These are phyloP conservation scores for Pogonocherus hispidulus DNA, from an alignment of 2,888 invertebrate genomes.

Conservation along the genomic window DNA sequence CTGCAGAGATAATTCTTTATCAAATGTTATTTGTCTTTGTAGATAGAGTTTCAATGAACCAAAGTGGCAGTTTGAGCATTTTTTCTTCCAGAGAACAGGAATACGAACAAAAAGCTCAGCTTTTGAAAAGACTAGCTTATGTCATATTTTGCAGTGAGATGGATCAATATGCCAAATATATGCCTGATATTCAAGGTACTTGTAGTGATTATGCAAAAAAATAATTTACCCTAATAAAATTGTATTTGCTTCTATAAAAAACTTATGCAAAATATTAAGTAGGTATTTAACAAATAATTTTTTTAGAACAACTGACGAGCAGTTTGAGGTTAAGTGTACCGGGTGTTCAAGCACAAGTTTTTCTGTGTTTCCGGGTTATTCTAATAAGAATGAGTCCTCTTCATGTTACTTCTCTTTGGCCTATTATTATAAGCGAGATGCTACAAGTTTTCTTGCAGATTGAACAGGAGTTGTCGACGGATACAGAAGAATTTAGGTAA, in stretches of 20 bases:
- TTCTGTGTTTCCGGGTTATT: conserved; percentile 89
- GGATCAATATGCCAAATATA: conserved; percentile 88
- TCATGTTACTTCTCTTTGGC: conserved; percentile 91
- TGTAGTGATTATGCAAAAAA: neutral
- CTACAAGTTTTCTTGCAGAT: conserved; percentile 89
- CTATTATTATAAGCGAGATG: conserved; percentile 91
- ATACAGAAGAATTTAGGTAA: conserved; percentile 83
- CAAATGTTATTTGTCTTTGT: conserved; percentile 30
- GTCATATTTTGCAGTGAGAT: conserved; percentile 88
- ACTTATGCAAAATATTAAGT: too few relatives aligned
- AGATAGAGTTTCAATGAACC: conserved; percentile 84
- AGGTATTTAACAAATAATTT: too few relatives aligned
- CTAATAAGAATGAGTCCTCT: conserved; percentile 87
- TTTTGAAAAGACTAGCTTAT: conserved; percentile 86
- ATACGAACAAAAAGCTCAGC: conserved; percentile 84
- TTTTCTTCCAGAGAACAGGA: conserved; percentile 89
- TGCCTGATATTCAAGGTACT: conserved; percentile 90
- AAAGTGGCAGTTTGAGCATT: conserved; percentile 83
- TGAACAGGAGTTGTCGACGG: conserved; percentile 85
- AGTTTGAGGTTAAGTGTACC: conserved; percentile 83
- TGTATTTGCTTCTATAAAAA: neutral
- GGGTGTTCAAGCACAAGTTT: conserved; percentile 86
- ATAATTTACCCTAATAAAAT: neutral
- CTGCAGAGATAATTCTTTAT: neutral
- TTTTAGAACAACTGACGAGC: conserved; percentile 85